A percentile compares a stretch with the other conserved stretches of the same genome.
Conservation (phyloP, 2,888 invertebrate genomes). For the Oscheius sp. region DNA sequence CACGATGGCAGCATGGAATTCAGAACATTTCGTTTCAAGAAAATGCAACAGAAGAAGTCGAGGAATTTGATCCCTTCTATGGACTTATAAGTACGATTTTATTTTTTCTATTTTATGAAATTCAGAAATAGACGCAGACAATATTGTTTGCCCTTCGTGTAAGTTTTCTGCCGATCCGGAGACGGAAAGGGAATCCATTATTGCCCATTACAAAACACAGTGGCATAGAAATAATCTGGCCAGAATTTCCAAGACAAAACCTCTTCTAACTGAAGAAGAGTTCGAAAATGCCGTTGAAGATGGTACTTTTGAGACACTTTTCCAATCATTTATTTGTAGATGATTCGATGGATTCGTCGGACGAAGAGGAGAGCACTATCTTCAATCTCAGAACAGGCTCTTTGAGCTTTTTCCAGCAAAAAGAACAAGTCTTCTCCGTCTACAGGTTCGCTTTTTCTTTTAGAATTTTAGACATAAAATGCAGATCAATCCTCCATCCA, state of each 20-base stretch:
- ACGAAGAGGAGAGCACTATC: conserved; percentile 22
- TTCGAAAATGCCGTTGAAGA: conserved; percentile 37
- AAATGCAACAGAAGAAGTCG: conserved; percentile 12
- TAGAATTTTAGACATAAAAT: background rate
- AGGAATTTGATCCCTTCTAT: conserved; percentile 31
- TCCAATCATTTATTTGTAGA: background rate
- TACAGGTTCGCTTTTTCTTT: conserved; percentile 28
- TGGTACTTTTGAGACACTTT: background rate
- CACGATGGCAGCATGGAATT: conserved; percentile 30
- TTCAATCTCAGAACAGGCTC: conserved; percentile 1
- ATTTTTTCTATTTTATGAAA: conserved; percentile 25
- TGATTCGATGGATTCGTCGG: background rate
- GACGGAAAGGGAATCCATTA: conserved; percentile 32
- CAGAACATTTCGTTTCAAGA: conserved; percentile 13
- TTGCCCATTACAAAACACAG: conserved; percentile 46
- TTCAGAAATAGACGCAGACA: background rate
- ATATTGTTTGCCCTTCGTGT: conserved; percentile 34
- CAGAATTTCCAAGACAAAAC: conserved; percentile 31
- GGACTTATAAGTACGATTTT: conserved; percentile 1
- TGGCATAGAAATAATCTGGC: conserved; percentile 40
- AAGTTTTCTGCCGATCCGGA: conserved; percentile 34
- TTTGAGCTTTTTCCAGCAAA: conserved; percentile 40
- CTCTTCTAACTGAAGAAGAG: conserved; percentile 44
- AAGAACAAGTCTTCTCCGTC: conserved; percentile 45
- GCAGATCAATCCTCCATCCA: conserved; percentile 37